Conservation (phyloP, 2,888 invertebrate species). For the Ctenicera cuprea region DNA sequence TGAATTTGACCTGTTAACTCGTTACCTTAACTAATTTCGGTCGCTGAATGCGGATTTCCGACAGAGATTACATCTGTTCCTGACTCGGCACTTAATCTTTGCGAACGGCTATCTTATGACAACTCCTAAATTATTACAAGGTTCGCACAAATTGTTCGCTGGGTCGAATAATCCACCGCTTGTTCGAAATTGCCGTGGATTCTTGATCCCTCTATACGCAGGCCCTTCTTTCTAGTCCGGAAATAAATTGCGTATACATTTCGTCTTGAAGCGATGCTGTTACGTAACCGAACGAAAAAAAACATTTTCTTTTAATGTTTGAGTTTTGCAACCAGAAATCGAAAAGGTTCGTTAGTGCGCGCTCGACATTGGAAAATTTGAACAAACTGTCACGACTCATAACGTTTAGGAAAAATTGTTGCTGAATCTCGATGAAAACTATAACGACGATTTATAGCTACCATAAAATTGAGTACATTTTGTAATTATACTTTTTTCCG, state of each 20-base stretch:
- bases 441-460: constrained; percentile 45
- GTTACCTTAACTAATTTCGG: constrained; percentile 58
- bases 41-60: constrained; percentile 61
- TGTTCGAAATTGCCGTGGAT: constrained; percentile 51
- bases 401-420: constrained; percentile 14
- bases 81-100: constrained; percentile 57
- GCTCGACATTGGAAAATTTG: too few species aligned
- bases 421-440: constrained; percentile 37
- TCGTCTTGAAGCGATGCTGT: not conserved
- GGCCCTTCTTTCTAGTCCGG: constrained; percentile 40
- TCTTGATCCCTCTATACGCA: constrained; percentile 44
- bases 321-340: not conserved
- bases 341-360: not conserved
- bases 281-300: constrained; percentile 5
- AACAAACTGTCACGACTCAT: not conserved
- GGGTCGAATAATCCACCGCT: constrained; percentile 52
- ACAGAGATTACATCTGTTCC: constrained; percentile 57
- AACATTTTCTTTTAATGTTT: not conserved
- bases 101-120: constrained; percentile 55
- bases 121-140: constrained; percentile 54
- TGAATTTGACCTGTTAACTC: constrained; percentile 58
- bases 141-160: constrained; percentile 53
- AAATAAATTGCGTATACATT: constrained; percentile 43
- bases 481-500: constrained; percentile 54
- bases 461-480: constrained; percentile 48